These are phyloP conservation scores for Propsilocerus akamusi DNA, from an alignment of 1,140 invertebrate genomes.

Conservation along the genomic window DNA sequence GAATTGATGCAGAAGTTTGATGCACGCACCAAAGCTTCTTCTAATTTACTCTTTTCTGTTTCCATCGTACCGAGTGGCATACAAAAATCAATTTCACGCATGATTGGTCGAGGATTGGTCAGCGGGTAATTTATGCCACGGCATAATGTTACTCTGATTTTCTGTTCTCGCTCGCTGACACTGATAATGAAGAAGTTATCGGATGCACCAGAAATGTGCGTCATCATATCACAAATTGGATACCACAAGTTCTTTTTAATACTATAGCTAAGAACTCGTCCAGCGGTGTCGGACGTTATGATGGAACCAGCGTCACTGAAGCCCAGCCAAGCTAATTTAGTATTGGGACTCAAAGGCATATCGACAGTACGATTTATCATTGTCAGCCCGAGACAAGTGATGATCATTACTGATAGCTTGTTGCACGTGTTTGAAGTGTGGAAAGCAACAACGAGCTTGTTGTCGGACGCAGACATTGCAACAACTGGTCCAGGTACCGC, in stretches of 20 bases:
- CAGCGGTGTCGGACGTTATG: conserved; percentile 43
- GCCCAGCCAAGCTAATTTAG: conserved; percentile 62
- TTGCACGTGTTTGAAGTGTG: conserved; percentile 27
- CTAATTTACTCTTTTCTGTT: conserved; percentile 62
- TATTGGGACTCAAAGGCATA: conserved; percentile 48
- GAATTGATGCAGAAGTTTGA: conserved; percentile 37
- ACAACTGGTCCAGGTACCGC: conserved; percentile 56
- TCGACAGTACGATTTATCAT: conserved; percentile 20
- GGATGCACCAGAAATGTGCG: conserved; percentile 41
- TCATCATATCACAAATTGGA: conserved; percentile 51
- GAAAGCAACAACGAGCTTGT: conserved; percentile 58
- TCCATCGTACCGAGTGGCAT: conserved; percentile 65
- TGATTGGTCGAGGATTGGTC: conserved; percentile 65
- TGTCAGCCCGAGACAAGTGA: background rate
- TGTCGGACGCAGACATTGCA: conserved; percentile 32
- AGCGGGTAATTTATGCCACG: conserved; percentile 73
- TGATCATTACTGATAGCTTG: background rate
- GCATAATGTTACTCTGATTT: conserved; percentile 64
- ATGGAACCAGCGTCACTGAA: conserved; percentile 61
- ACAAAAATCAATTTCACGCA: conserved; percentile 49
- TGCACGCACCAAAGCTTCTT: conserved; percentile 52
- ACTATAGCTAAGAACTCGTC: conserved; percentile 43
- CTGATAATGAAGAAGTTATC: conserved; percentile 71
- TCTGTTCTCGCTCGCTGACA: conserved; percentile 53
- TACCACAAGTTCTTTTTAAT: conserved; percentile 50